Percentiles rank a stretch among this genome's conserved stretches.
Conservation (phyloP, 1,140 invertebrate genomes). For the Tetragnatha versicolor region DNA sequence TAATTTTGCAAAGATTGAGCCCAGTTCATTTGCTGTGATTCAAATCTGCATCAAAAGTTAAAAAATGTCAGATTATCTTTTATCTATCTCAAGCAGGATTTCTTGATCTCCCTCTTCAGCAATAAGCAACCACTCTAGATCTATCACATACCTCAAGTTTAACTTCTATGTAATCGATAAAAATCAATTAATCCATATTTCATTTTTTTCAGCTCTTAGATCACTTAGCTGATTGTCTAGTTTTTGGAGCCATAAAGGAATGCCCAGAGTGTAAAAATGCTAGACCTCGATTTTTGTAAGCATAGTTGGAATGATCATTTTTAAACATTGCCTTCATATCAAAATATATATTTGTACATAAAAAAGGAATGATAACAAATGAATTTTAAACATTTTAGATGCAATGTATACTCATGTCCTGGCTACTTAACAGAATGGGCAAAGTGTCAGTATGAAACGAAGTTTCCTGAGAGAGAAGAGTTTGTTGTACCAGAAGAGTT, state of each 20-base stretch:
- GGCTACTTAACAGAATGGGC: slow-evolving; percentile 90
- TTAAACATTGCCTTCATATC: not conserved
- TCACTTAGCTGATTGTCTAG: slow-evolving; percentile 80
- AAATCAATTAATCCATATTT: slow-evolving; percentile 49
- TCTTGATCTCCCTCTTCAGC: no score
- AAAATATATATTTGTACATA: not conserved
- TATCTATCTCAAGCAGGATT: no score
- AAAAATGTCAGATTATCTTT: no score
- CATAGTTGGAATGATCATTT: not conserved
- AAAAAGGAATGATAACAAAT: not conserved
- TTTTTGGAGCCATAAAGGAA: slow-evolving; percentile 81
- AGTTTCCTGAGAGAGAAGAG: slow-evolving; percentile 75
- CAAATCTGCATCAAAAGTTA: no score
- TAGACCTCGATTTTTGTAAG: slow-evolving; percentile 71
- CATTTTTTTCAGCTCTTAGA: slow-evolving; percentile 79
- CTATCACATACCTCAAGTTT: no score
- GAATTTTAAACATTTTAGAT: slow-evolving; percentile 66
- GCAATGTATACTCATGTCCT: slow-evolving; percentile 79
- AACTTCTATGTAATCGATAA: no score
- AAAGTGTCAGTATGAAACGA: slow-evolving; percentile 79
- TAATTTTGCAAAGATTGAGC: no score
- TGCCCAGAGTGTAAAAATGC: slow-evolving; percentile 83
- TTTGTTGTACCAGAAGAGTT: slow-evolving; percentile 78
- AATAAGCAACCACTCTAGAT: no score
- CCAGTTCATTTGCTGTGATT: no score